Evolutionary conservation across 2,113 vertebrate species (phyloP).

Genomic region (Herpailurus yagouaroundi): DNA sequence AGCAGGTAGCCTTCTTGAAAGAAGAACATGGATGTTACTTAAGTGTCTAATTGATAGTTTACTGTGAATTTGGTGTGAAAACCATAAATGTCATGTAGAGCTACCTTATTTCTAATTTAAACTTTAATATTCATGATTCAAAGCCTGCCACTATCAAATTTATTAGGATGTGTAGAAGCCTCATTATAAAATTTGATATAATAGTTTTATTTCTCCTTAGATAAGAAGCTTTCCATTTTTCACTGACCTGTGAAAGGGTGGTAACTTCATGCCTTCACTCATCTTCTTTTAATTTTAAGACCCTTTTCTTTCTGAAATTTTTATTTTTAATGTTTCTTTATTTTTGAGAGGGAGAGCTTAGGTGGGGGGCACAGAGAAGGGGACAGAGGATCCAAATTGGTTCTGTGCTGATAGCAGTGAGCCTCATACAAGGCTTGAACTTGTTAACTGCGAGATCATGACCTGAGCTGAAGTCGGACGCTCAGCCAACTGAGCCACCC

Average conservation of each 20-base stretch:
- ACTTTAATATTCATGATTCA: conserved; percentile 43
- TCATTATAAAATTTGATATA: conserved; percentile 33
- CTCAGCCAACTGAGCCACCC: no score
- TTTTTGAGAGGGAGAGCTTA: no score
- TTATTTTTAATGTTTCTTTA: no score
- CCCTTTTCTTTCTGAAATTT: not conserved
- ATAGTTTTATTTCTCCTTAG: conserved; percentile 30
- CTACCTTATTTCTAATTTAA: conserved; percentile 48
- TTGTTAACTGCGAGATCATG: no score
- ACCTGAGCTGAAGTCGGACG: no score
- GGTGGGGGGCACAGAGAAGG: no score
- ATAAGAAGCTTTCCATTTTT: conserved; percentile 37
- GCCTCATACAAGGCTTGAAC: no score
- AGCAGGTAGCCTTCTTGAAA: conserved; percentile 23
- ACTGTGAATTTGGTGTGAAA: conserved; percentile 61
- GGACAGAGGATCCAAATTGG: no score
- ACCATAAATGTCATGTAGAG: not conserved
- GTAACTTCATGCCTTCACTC: not conserved
- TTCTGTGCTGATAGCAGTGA: no score
- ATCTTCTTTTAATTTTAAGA: conserved; percentile 12
- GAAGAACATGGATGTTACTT: not conserved
- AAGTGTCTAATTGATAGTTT: not conserved
- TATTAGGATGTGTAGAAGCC: conserved; percentile 11
- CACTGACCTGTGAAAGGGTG: not conserved
- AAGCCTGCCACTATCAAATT: not conserved